These are phyloP conservation scores for Hemibagrus wyckioides DNA, from an alignment of 2,113 vertebrate species.

Conservation along the genomic window DNA sequence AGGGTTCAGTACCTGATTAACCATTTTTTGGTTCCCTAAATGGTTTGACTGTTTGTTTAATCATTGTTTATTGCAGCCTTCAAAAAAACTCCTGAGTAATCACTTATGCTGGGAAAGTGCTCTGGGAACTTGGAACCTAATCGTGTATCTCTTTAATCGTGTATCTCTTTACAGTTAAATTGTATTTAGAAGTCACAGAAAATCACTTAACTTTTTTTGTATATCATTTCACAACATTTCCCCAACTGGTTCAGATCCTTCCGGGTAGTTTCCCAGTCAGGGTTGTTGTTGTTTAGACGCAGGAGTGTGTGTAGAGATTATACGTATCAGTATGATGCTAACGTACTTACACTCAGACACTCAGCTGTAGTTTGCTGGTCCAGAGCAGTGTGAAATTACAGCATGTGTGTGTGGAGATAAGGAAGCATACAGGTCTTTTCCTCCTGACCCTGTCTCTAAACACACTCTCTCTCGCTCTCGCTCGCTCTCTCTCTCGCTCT, in stretches of 20 bases:
- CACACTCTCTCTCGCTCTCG: neutral
- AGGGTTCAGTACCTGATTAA: neutral
- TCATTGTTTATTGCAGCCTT: neutral
- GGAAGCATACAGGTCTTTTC: neutral
- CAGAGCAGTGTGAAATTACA: conserved; percentile 38
- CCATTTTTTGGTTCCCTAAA: neutral
- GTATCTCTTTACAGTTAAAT: neutral
- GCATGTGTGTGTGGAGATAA: conserved; percentile 45
- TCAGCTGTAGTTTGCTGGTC: neutral
- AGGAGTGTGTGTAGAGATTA: conserved; percentile 3
- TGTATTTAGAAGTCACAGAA: neutral
- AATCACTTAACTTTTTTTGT: neutral
- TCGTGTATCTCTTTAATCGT: neutral
- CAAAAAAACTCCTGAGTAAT: neutral
- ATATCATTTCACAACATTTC: neutral
- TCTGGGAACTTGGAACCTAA: neutral
- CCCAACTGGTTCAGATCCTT: neutral
- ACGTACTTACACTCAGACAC: neutral
- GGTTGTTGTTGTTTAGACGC: conserved; percentile 9
- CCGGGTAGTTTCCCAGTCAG: neutral
- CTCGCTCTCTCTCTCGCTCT: neutral
- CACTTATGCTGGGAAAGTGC: neutral
- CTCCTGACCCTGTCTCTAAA: neutral
- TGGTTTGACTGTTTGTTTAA: neutral
- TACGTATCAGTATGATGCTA: neutral